phyloP scores from a whole-genome alignment of 2,797 vertebrate genomes.

The Steatocranus sp. region DNA sequence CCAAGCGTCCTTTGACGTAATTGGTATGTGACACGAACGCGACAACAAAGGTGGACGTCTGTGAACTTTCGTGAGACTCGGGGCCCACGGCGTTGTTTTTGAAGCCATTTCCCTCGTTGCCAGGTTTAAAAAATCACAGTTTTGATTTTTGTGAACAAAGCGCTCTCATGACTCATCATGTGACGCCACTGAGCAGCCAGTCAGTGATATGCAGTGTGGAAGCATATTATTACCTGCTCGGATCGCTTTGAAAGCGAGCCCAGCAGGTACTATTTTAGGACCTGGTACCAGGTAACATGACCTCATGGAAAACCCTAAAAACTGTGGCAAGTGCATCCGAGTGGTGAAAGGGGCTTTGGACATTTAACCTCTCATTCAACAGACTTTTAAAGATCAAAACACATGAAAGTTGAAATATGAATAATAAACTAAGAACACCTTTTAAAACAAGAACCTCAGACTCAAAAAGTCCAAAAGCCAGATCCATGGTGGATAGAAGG shows the following conservation, averaged over 20 bases:
- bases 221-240: background rate
- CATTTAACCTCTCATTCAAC: background rate
- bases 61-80: background rate
- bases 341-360: background rate
- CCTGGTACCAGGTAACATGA: background rate
- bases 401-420: background rate
- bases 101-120: background rate
- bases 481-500: background rate
- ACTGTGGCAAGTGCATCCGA: background rate
- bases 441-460: background rate
- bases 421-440: background rate
- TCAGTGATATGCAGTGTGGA: background rate
- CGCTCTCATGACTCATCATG: background rate
- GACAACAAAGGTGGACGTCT: background rate
- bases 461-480: background rate
- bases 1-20: background rate
- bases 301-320: background rate
- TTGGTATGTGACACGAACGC: background rate
- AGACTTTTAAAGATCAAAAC: background rate
- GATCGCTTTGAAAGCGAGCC: background rate
- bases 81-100: background rate
- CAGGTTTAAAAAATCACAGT: background rate
- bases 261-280: background rate
- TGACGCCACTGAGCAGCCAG: background rate
- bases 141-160: background rate